Evolutionary conservation across 2,888 invertebrate genomes (phyloP), one percentile per base, ranked within the genome.

Genomic region (Sarcophaga subvicina): DNA sequence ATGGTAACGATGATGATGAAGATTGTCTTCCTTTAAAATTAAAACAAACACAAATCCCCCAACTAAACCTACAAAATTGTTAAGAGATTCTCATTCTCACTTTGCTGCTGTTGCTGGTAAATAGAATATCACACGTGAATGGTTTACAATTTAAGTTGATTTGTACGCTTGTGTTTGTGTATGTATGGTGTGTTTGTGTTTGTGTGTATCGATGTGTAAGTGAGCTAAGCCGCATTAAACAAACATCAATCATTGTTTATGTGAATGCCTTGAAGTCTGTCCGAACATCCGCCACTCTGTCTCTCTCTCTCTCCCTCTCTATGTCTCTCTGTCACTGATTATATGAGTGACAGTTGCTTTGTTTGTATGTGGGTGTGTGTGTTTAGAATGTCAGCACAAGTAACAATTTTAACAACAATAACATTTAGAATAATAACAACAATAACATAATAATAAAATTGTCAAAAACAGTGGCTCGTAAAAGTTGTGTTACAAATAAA

Each of bases 1-100:
- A 66, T 77, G 45, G 63, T 60, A 45, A 85, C 49, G 59, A 47
- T 47, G 45, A 12, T 37, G 49, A 22, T 70, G 77, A 73, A 71
- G 81, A 75, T 67, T 72, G 72, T 73, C 67, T 80, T 78, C 49
- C 87, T 88, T 84, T 88, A 87, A 89, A 89, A 90, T 49, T 71
- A 66, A 78, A 59, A 59, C 47, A 47, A 60, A 27, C n/a, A 70
- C 20, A 54, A 25, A 49, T 49, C 89, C 88, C 77, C 87, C 88
- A 86, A 76, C 83, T 67, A 77, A 80, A 80, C 77, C 37, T 37
- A 37, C 37, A 37, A 6, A 37, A 37, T 37, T 37, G 37, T 37
- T 37, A 66, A 25, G 11, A 70, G 2, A 59, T 66, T 27, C 47
- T 25, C 63, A 64, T 37, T 10, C 22, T 49, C 76, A 76, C 49